Evolutionary conservation across 2,888 invertebrate genomes (phyloP), one percentile per base, ranked within the genome.

Genomic region (Anoplius nigerrimus): DNA sequence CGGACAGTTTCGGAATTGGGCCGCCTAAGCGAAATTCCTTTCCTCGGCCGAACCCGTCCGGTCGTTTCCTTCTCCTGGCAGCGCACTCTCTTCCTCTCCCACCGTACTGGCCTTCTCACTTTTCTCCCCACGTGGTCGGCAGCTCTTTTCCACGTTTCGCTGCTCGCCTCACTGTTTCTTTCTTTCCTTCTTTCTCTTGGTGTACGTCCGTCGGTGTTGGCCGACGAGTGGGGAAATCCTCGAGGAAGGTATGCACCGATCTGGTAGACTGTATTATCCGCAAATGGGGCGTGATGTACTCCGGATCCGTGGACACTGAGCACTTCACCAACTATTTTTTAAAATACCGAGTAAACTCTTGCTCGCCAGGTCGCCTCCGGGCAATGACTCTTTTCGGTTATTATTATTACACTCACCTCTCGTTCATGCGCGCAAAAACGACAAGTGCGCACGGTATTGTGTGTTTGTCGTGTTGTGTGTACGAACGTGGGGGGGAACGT

Each of bases 361-460:
- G 1, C 11, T 3, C 34, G 34, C 4, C 34, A n/a, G n/a, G n/a
- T n/a, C n/a, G 6, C 60, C 46, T 63, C 62, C 71, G 71, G 74
- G 43, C 72, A 57, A 72, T 71, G 69, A 74, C 75, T 72, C 62
- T 65, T 54, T 63, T 60, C 65, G 74, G n/a, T n/a, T n/a, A n/a
- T 6, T 34, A 34, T 34, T 34, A 34, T 34, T 34, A 68, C 71
- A 74, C 74, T 69, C 64, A 60, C 62, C 71, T 69, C 66, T 62
- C 62, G 62, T 48, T 67, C 54, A 60, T 69, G 46, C 68, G 63
- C 72, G 66, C 69, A 65, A 65, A 69, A 74, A 74, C 61, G 69
- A 64, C 66, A 45, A 66, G 52, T 15, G 21, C 52, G 52, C n/a
- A 34, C 34, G 34, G 24, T 24, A 34, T 34, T n/a, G n/a, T n/a